Percentiles rank a stretch among this genome's conserved stretches.
Evolutionary conservation across 2,797 vertebrate genomes (phyloP).

Genomic region (Schizothorax lantsangensis): DNA sequence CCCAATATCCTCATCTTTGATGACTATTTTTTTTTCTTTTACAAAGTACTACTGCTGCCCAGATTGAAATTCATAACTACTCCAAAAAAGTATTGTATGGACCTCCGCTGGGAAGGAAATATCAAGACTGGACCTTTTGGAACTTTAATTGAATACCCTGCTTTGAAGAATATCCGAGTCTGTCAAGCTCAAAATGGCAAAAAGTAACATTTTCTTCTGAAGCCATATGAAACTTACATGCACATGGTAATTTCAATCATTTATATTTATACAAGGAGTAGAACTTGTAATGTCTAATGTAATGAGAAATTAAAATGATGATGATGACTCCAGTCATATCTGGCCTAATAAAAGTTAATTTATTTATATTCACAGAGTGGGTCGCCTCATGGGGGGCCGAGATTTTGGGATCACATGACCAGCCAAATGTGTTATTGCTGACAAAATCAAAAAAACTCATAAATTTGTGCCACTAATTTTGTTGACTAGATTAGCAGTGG

Average conservation of each 20-base stretch:
- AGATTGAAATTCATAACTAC: background rate
- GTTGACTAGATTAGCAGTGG: constrained; percentile 14
- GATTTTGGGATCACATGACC: background rate
- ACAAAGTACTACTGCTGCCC: background rate
- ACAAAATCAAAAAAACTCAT: background rate
- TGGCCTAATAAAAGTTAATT: background rate
- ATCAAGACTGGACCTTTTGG: background rate
- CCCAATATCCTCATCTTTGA: background rate
- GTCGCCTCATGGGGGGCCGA: background rate
- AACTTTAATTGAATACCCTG: background rate
- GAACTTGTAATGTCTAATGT: background rate
- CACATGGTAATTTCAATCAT: too few species aligned
- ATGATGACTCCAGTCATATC: constrained; percentile 13
- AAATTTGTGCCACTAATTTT: background rate
- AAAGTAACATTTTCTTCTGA: too few species aligned
- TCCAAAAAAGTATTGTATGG: background rate
- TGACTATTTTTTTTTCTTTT: background rate
- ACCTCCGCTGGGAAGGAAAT: background rate
- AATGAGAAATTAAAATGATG: background rate
- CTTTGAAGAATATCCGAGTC: too few species aligned
- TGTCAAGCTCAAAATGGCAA: too few species aligned
- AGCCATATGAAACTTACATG: too few species aligned
- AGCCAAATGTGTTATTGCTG: constrained; percentile 2
- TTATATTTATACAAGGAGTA: too few species aligned
- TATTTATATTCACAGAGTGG: constrained; percentile 6